phyloP scores from a whole-genome alignment of 2,113 vertebrate species.

The Channa maculata region DNA sequence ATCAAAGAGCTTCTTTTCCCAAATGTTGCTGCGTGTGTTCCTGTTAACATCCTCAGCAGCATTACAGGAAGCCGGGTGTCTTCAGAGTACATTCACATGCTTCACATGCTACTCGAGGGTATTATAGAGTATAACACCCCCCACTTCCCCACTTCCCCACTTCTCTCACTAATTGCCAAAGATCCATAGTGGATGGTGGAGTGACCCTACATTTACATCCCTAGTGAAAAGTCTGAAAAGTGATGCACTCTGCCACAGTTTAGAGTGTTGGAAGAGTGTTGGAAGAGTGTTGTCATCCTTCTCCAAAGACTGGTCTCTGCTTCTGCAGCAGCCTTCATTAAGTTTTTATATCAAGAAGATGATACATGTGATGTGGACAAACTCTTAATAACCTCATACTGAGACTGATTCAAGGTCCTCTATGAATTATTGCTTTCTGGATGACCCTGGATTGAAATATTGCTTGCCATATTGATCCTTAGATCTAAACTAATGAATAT shows the following conservation, averaged over 20 bases:
- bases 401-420: slow-evolving; percentile 2
- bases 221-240: slow-evolving; percentile 50
- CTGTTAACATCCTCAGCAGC: slow-evolving; percentile 18
- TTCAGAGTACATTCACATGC: slow-evolving; percentile 31
- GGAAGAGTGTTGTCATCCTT: slow-evolving; percentile 40
- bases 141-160: neutral
- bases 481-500: neutral
- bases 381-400: slow-evolving; percentile 41
- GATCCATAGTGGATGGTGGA: slow-evolving; percentile 43
- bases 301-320: slow-evolving; percentile 30
- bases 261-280: slow-evolving; percentile 45
- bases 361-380: slow-evolving; percentile 52
- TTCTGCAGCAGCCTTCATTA: slow-evolving; percentile 62
- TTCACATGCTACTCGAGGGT: slow-evolving; percentile 17
- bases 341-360: slow-evolving; percentile 60
- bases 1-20: slow-evolving; percentile 49
- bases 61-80: slow-evolving; percentile 40
- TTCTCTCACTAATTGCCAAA: slow-evolving; percentile 49
- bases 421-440: neutral
- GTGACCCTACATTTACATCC: slow-evolving; percentile 33
- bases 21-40: slow-evolving; percentile 24
- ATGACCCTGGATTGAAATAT: neutral
- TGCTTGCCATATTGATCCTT: neutral
- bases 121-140: neutral
- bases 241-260: slow-evolving; percentile 33